Base-by-base conservation (phyloP, 2,888 invertebrate species). In the Taenaris catops region DNA sequence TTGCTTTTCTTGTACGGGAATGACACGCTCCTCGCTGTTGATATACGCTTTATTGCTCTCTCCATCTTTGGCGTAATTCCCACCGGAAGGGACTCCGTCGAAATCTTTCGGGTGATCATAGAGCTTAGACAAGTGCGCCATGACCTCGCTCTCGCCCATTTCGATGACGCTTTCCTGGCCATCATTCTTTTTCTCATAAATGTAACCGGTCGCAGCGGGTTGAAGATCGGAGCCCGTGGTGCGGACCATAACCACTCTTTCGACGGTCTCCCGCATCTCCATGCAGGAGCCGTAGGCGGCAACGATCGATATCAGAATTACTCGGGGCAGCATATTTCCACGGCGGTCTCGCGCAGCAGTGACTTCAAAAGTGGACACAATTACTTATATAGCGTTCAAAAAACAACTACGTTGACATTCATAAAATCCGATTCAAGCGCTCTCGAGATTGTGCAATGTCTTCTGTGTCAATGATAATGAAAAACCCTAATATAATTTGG, bases 201-300 rank as follows among this genome's bases (percentile, higher is more conserved):
- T 80, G 60, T 89, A 91, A 0, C 89, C 90, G 0, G 89, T 87
- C 0, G 89, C 90, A 0, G 89, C 89, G 0, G 88, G 87, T 42
- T 88, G 89, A 17, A 90, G 84, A 58, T 91, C 91, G 2, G 88
- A 87, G 21, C 88, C 86, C 0, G 87, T 79, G 37, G 86, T 89
- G 33, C 89, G 78, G 20, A 89, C 86, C 72, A 89, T 80, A 14
- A 88, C 86, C 81, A 87, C 89, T 46, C 87, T 63, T 44, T 84
- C 78, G 1, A 87, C 83, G 2, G 86, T 84, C 55, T 87, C 87
- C 50, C 69, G 66, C 76, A 76, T 80, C 51, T 81, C 73, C 73
- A 81, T 79, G 50, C 78, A 72, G 49, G 65, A 59, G 21, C 58
- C 66, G 38, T 47, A 55, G 8, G 57, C 55, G 27, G 58, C 34